phyloP scores from a whole-genome alignment of 2,888 invertebrate genomes.

The Cephus nigrinus region DNA sequence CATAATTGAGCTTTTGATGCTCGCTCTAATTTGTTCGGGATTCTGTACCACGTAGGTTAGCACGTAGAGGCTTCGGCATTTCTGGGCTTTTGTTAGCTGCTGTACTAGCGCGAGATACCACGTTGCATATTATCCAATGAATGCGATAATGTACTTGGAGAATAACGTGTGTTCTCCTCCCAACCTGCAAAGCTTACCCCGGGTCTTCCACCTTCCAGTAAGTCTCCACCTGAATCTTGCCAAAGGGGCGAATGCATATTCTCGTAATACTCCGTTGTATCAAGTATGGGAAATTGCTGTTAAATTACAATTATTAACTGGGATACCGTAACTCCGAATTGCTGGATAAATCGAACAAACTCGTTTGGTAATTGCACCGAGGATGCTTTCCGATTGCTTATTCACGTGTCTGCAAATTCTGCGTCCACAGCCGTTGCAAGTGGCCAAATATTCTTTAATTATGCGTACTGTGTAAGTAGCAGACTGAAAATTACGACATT shows the following conservation, averaged over 20 bases:
- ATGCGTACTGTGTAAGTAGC: neutral
- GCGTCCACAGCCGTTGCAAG: neutral
- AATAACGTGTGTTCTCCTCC: neutral
- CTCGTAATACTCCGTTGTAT: neutral
- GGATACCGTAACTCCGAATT: neutral
- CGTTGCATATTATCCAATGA: neutral
- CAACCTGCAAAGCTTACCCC: neutral
- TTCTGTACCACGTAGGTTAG: neutral
- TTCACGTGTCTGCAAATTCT: neutral
- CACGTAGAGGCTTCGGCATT: neutral
- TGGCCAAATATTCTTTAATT: neutral
- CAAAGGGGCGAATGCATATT: neutral
- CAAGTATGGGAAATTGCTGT: conserved; percentile 15
- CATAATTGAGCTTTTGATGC: neutral
- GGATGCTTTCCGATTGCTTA: neutral
- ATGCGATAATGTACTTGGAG: neutral
- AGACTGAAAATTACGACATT: neutral
- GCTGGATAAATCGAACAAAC: neutral
- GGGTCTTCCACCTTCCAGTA: neutral
- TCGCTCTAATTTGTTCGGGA: neutral
- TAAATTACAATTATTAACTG: conserved; percentile 24
- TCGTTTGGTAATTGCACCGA: neutral
- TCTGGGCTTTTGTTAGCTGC: neutral
- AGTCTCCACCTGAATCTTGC: neutral
- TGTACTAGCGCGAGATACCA: neutral